These are phyloP conservation scores for Phocoena sinus DNA, from an alignment of 2,113 vertebrate species.

Conservation along the genomic window DNA sequence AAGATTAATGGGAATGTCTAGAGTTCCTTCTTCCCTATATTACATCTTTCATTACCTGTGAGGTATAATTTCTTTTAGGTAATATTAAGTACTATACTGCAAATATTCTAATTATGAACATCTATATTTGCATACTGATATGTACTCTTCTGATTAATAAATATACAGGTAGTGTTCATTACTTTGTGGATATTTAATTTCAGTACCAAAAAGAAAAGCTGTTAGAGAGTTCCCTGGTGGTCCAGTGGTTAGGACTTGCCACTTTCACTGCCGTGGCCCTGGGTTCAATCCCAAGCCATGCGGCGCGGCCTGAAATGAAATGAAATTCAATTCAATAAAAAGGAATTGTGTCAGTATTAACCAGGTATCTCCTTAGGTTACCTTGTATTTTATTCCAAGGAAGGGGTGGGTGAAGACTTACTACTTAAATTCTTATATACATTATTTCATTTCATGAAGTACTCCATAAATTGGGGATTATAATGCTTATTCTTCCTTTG, in stretches of 20 bases:
- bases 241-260: not conserved
- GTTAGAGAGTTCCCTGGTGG: not conserved
- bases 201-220: not conserved
- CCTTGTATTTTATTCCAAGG: not conserved
- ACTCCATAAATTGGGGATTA: not conserved
- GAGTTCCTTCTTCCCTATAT: not conserved
- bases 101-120: slow-evolving; percentile 1
- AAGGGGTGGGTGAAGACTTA: not conserved
- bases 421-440: not conserved
- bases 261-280: not conserved
- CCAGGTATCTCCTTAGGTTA: not conserved
- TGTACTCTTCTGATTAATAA: not conserved
- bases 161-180: not conserved
- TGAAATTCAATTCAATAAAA: not conserved
- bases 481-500: not conserved
- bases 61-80: not conserved
- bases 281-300: not conserved
- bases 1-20: not conserved
- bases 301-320: not conserved
- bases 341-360: not conserved
- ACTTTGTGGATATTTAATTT: slow-evolving; percentile 14
- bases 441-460: slow-evolving; percentile 14
- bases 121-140: not conserved
- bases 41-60: not conserved
- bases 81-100: not conserved